Conservation (phyloP, 1,140 invertebrate species). For the Hirudo medicinalis region DNA sequence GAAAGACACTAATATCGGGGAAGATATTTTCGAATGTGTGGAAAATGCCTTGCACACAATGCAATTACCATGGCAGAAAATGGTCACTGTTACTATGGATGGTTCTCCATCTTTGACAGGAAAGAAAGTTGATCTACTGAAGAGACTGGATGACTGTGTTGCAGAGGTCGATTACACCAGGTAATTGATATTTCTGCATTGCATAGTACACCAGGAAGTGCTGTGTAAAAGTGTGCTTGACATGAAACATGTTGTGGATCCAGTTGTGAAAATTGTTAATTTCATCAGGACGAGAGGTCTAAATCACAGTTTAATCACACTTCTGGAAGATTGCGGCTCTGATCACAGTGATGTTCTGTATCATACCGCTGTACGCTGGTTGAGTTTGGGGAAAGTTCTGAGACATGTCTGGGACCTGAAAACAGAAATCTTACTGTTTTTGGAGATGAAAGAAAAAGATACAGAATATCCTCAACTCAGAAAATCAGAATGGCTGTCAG, state of each 20-base stretch:
- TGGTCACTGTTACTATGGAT: constrained; percentile 12
- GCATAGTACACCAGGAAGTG: constrained; percentile 10
- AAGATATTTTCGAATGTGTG: constrained; percentile 14
- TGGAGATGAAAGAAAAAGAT: too few species aligned
- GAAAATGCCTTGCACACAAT: constrained; percentile 13
- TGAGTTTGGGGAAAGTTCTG: too few species aligned
- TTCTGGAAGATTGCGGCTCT: constrained; percentile 10
- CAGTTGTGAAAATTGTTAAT: not conserved
- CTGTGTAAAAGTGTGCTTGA: constrained; percentile 11
- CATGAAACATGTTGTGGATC: constrained; percentile 12
- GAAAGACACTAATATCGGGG: constrained; percentile 21
- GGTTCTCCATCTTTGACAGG: constrained; percentile 16
- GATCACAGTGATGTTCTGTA: constrained; percentile 10
- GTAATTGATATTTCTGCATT: constrained; percentile 11
- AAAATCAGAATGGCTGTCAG: too few species aligned
- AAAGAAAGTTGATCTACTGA: constrained; percentile 13
- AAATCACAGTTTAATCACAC: constrained; percentile 10
- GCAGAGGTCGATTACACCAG: too few species aligned
- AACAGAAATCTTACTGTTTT: too few species aligned
- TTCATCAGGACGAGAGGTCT: constrained; percentile 7
- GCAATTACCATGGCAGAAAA: constrained; percentile 11
- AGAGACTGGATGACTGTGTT: constrained; percentile 13
- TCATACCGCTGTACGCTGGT: constrained; percentile 10
- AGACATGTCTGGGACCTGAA: too few species aligned
- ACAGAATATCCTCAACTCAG: too few species aligned